phyloP scores from a whole-genome alignment of 2,888 invertebrate species.

The Limenitis camilla region DNA sequence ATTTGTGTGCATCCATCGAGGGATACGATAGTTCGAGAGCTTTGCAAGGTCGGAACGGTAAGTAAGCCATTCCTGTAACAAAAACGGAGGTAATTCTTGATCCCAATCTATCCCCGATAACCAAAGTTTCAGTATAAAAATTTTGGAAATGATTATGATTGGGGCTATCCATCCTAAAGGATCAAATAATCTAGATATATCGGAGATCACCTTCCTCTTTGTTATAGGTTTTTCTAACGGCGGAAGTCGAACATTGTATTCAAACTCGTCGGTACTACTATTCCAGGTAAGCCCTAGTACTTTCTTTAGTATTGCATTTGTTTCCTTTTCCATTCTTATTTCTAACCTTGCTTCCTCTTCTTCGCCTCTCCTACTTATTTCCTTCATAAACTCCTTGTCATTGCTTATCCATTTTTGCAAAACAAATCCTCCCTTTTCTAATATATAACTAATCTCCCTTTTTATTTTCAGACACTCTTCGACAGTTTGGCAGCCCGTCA shows the following conservation, averaged over 20 bases:
- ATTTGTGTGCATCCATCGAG: conserved; percentile 3
- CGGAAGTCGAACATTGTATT: conserved; percentile 1
- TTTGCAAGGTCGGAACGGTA: not conserved
- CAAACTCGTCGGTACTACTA: conserved; percentile 4
- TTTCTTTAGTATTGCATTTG: conserved; percentile 5
- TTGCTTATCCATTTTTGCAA: conserved; percentile 28
- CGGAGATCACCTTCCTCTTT: not conserved
- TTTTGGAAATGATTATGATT: not conserved
- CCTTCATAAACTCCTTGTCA: conserved; percentile 8
- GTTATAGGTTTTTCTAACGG: conserved; percentile 6
- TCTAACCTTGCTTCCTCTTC: not conserved
- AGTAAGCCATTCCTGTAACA: conserved; percentile 4
- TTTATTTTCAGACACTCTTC: conserved; percentile 19
- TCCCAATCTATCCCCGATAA: conserved; percentile 1
- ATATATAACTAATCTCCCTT: conserved; percentile 24
- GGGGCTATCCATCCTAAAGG: conserved; percentile 1
- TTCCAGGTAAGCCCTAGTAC: conserved; percentile 10
- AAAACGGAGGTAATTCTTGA: not conserved
- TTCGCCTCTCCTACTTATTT: not conserved
- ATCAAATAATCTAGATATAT: conserved; percentile 1
- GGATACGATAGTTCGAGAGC: not conserved
- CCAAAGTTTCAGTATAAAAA: conserved; percentile 1
- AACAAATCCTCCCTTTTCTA: conserved; percentile 30
- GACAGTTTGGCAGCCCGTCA: conserved; percentile 23
- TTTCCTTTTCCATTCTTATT: not conserved